Base-by-base conservation (phyloP, 2,113 vertebrate genomes). In the Diphyllodes magnificus region DNA sequence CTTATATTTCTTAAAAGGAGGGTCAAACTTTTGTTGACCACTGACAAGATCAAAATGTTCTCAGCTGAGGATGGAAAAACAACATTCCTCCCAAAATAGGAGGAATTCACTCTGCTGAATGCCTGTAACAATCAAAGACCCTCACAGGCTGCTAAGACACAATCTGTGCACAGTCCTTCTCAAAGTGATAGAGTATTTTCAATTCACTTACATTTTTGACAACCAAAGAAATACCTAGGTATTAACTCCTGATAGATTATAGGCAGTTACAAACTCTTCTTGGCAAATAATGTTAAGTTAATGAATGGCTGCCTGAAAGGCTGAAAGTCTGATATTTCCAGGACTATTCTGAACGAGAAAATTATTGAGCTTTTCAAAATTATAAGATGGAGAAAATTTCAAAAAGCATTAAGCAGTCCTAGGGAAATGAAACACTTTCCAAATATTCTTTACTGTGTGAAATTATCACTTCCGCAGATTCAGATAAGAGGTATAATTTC, bases 41-140 rank as follows among this genome's bases (percentile, higher is more conserved):
- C 56, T 37, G 78, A 70, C 64, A 54, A 92, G 71, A 68, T 81
- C 92, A 95, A 94, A 92, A 83, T 30, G 60, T 96, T 90, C 86
- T 96, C 85, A 92, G 71, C 22, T 56, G 44, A 90, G 39, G 56
- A 88, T 57, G 64, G 79, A 71, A 96, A 95, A 96, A 81, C 20
- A 95, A 71, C 56, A 70, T 94, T 91, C 85, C 60, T 85, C 72
- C 82, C 51, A 75, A 96, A 96, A 90, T 14, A 94, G 86, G 51
- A 84, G 45, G 82, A 90, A 93, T 75, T 79, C 16, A 57, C 30
- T 80, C 33, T 44, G 20, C 23, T 40, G 37, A 90, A 82, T 69
- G 57, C 30, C 82, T 66, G 0, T 35, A 75, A 86, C 25, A 44
- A 72, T 13, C 2, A 3, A 78, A 88, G 90, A 73, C 64, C 69